Evolutionary conservation across 2,113 vertebrate genomes (phyloP).

Genomic region (Clinocottus analis): DNA sequence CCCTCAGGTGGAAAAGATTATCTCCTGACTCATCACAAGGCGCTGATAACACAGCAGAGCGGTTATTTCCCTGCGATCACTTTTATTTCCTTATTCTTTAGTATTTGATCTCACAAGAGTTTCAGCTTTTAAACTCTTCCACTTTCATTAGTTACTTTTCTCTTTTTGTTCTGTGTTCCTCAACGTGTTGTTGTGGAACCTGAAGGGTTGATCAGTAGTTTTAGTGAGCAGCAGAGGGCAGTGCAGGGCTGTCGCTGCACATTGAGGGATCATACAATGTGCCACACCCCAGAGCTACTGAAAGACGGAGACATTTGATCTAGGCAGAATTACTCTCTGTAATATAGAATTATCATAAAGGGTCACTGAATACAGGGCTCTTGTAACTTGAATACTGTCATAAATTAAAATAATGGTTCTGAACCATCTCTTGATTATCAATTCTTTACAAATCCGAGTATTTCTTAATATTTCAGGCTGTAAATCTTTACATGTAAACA

Average conservation of each 20-base stretch:
- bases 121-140: not conserved
- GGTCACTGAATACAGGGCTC: not conserved
- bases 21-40: not conserved
- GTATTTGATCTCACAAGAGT: not conserved
- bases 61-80: not conserved
- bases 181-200: not conserved
- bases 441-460: not conserved
- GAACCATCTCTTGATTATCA: not conserved
- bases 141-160: not conserved
- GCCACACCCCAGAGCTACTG: conserved; percentile 10
- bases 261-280: too few relatives aligned
- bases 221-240: conserved; percentile 36
- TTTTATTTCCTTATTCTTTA: not conserved
- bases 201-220: conserved; percentile 10
- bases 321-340: not conserved
- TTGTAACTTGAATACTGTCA: not conserved
- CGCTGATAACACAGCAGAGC: not conserved
- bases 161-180: not conserved
- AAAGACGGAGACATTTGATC: not conserved
- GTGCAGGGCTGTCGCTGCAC: not conserved
- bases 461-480: not conserved
- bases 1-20: not conserved
- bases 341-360: not conserved
- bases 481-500: not conserved
- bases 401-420: not conserved